Evolutionary conservation across 1,140 invertebrate genomes (phyloP).

Genomic region (Euschistus heros): DNA sequence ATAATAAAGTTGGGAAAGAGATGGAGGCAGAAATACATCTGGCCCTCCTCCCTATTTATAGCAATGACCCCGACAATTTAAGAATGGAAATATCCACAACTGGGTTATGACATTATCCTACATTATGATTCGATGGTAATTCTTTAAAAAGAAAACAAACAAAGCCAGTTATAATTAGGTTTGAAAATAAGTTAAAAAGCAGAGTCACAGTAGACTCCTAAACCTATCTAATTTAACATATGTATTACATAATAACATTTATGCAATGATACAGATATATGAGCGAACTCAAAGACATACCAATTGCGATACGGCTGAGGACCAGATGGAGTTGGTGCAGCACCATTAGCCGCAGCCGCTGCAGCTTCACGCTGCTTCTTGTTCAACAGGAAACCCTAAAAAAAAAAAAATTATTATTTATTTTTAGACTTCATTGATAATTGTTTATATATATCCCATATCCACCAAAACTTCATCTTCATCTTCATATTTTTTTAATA

Average conservation of each 20-base stretch:
- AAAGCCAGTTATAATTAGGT: too few species aligned
- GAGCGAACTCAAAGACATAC: constrained; percentile 41
- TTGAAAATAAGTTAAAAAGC: too few species aligned
- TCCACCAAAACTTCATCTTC: too few species aligned
- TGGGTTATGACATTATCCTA: neutral
- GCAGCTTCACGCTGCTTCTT: constrained; percentile 74
- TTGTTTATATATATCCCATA: too few species aligned
- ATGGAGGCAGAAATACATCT: neutral
- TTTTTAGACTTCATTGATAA: too few species aligned
- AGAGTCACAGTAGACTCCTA: too few species aligned
- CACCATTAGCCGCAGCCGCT: constrained; percentile 54
- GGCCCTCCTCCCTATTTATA: neutral
- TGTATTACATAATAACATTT: too few species aligned
- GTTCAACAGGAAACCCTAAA: constrained; percentile 72
- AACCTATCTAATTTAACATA: too few species aligned
- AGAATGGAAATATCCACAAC: constrained; percentile 1
- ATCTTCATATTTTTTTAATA: too few species aligned
- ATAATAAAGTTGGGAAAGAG: neutral
- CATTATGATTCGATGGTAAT: too few species aligned
- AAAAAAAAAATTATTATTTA: neutral
- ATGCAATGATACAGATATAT: too few species aligned
- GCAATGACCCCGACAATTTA: neutral
- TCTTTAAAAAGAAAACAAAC: too few species aligned
- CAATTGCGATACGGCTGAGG: constrained; percentile 61
- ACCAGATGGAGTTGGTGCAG: constrained; percentile 44